Base-by-base conservation (phyloP, 2,797 vertebrate genomes). In the Platalea minor region DNA sequence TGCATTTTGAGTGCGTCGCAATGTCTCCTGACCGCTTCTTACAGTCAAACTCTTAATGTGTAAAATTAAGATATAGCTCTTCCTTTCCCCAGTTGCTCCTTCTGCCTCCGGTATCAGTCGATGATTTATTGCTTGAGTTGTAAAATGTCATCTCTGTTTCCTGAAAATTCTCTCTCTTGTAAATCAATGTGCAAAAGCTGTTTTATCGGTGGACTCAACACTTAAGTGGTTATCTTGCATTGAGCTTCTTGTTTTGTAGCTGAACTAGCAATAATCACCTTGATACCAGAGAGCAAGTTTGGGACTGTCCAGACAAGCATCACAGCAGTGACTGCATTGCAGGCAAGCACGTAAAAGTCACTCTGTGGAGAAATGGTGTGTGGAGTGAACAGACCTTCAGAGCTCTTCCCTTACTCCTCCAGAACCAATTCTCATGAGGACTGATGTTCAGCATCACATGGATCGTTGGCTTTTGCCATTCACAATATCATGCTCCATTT, bases 151-250 rank as follows among this genome's bases (percentile, higher is more conserved):
- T 17, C 85, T 85, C 39, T 61, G 29, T 15, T 61, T 35, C 65
- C 50, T 61, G 24, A 29, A 37, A 26, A 37, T 28, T 35, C 29
- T 61, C n/a, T 60, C 35, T 39, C 23, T 3, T 14, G 20, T 28
- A 76, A 46, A 68, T 84, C 81, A 29, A 24, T 24, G 26, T 46
- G 73, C 63, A 43, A 46, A 25, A 23, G 37, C 51, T 69, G 59
- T 1, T 84, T 28, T 31, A 1, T 6, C 56, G 51, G 26, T 25
- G 46, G 10, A 33, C 14, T 9, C 60, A 9, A 26, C 5, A 2
- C 46, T 3, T 6, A 1, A 16, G 3, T 0, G 28, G 35, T 48
- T 60, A 1, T 20, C 43, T 28, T 31, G 51, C n/a, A 1, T 0
- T 45, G 75, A 78, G 54, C 69, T 84, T 21, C 39, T 17, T 48